Conservation (phyloP, 2,888 invertebrate species). For the Amblyteles armatorius region DNA sequence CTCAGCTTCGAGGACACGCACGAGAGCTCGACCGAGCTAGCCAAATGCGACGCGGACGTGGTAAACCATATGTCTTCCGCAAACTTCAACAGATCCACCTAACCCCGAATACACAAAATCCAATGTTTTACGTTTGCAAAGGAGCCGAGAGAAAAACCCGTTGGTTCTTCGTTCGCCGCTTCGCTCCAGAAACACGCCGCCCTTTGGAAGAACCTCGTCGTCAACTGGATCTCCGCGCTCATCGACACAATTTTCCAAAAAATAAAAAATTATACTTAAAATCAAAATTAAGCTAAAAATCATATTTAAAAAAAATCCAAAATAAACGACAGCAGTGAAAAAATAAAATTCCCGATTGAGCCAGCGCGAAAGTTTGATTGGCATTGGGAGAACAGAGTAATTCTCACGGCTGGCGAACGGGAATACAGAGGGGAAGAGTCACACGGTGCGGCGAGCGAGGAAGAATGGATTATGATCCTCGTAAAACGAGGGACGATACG, state of each 20-base stretch:
- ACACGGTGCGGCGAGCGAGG: constrained; percentile 30
- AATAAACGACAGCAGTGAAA: neutral
- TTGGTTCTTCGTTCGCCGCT: constrained; percentile 25
- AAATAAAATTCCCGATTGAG: neutral
- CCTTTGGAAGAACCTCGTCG: constrained; percentile 58
- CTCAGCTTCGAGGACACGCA: constrained; percentile 55
- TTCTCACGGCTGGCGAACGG: constrained; percentile 60
- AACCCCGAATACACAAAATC: neutral
- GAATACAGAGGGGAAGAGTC: constrained; percentile 23
- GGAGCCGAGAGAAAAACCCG: neutral
- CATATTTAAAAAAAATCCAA: neutral
- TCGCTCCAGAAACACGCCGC: constrained; percentile 32
- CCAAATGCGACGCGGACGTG: constrained; percentile 35
- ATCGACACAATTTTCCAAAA: constrained; percentile 35
- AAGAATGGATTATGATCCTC: constrained; percentile 73
- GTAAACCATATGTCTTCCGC: constrained; percentile 1
- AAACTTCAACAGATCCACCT: neutral
- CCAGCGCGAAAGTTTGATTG: neutral
- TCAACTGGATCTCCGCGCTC: constrained; percentile 58
- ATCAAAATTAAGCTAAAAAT: neutral
- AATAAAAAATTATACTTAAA: neutral
- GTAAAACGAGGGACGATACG: constrained; percentile 76
- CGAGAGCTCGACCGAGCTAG: constrained; percentile 27
- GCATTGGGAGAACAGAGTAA: neutral
- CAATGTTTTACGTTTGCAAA: neutral